Conservation (phyloP, 2,113 vertebrate genomes). For the Semnornis frantzii region DNA sequence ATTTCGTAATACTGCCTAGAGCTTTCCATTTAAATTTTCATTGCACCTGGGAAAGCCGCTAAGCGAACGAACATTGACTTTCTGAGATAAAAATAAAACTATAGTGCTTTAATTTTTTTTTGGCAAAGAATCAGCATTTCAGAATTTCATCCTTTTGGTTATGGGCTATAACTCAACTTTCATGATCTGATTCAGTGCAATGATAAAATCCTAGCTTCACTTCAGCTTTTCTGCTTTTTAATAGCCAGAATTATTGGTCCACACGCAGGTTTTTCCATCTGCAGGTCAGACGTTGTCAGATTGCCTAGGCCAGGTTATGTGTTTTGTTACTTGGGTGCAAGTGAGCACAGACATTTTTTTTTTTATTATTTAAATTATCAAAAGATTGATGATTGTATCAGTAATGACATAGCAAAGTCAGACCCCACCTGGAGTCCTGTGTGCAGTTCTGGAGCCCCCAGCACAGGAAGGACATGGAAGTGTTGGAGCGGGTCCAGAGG, state of each 20-base stretch:
- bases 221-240: conserved; percentile 42
- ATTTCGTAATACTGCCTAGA: conserved; percentile 62
- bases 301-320: neutral
- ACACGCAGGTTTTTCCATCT: neutral
- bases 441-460: too few relatives aligned
- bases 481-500: too few relatives aligned
- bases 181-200: conserved; percentile 74
- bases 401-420: neutral
- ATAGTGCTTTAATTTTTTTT: conserved; percentile 62
- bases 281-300: conserved; percentile 22
- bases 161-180: conserved; percentile 74
- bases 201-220: conserved; percentile 64
- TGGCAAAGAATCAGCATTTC: conserved; percentile 66
- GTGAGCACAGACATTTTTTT: neutral
- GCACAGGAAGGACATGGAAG: too few relatives aligned
- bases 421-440: too few relatives aligned
- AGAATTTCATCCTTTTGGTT: conserved; percentile 69
- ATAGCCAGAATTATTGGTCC: conserved; percentile 45
- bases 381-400: neutral
- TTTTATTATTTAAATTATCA: neutral
- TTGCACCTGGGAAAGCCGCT: conserved; percentile 68
- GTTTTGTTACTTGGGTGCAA: neutral
- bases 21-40: conserved; percentile 78
- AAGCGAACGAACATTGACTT: conserved; percentile 69
- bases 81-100: conserved; percentile 74